Evolutionary conservation across 1,140 invertebrate genomes (phyloP).

Genomic region (Halesus radiatus): DNA sequence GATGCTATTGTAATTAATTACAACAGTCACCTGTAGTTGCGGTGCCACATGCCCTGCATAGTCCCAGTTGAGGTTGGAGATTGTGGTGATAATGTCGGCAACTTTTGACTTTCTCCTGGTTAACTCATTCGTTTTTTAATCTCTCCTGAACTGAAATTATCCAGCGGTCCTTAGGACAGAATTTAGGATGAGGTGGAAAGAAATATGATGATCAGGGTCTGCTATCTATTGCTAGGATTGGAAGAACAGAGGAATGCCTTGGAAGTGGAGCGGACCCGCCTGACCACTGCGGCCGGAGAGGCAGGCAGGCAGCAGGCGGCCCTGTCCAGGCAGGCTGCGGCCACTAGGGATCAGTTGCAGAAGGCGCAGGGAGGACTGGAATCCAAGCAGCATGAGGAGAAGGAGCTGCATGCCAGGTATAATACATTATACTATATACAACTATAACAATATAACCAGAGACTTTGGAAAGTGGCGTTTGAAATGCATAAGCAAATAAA

Average conservation of each 20-base stretch:
- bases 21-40: no score
- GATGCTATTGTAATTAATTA: no score
- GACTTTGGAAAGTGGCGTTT: no score
- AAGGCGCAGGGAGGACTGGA: conserved; percentile 76
- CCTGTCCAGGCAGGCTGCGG: conserved; percentile 75
- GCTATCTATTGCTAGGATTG: conserved; percentile 69
- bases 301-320: conserved; percentile 81
- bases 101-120: no score
- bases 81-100: no score
- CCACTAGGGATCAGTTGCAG: conserved; percentile 79
- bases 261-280: conserved; percentile 78
- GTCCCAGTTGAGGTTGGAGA: no score
- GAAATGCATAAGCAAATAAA: no score
- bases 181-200: no score
- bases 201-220: background rate
- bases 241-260: conserved; percentile 82
- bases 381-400: conserved; percentile 82
- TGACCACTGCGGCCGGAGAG: conserved; percentile 82
- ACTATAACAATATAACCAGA: no score
- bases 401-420: conserved; percentile 81
- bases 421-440: no score
- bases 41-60: no score
- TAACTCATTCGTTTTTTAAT: no score
- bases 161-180: background rate
- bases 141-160: background rate